Evolutionary conservation across 2,113 vertebrate genomes (phyloP).

Genomic region (Osmerus eperlanus): DNA sequence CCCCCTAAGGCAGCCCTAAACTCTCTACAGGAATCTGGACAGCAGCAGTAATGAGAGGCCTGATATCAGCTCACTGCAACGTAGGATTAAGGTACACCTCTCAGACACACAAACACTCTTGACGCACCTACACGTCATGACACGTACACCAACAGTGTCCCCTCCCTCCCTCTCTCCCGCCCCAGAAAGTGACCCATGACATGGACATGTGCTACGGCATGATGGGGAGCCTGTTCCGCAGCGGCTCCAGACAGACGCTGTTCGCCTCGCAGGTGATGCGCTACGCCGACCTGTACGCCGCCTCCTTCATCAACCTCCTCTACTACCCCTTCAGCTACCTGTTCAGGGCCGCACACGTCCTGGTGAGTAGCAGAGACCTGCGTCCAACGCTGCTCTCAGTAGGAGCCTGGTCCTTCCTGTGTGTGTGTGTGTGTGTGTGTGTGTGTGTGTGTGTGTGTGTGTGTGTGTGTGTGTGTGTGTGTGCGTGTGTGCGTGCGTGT

Average conservation of each 20-base stretch:
- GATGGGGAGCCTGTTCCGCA: conserved; percentile 99
- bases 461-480: too few relatives aligned
- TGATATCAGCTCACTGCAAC: conserved; percentile 97
- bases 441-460: too few relatives aligned
- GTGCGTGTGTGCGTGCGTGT: too few relatives aligned
- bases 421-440: too few relatives aligned
- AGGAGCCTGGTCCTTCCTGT: too few relatives aligned
- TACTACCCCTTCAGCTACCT: conserved; percentile 99
- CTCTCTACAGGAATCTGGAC: conserved; percentile 87
- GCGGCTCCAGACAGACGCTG: conserved; percentile 93
- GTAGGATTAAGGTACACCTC: conserved; percentile 89
- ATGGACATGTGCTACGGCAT: conserved; percentile 99
- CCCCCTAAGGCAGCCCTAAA: conserved; percentile 20
- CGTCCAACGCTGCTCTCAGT: too few relatives aligned
- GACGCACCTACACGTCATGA: background rate
- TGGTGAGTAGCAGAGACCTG: conserved; percentile 74
- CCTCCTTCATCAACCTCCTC: conserved; percentile 97
- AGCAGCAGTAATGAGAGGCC: conserved; percentile 99
- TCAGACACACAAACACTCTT: background rate
- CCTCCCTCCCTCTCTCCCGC: conserved; percentile 4
- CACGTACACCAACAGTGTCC: background rate
- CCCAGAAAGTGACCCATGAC: conserved; percentile 97
- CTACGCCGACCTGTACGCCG: conserved; percentile 95
- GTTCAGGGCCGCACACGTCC: conserved; percentile 93
- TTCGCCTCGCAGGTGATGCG: conserved; percentile 99